Base-by-base conservation (phyloP, 2,113 vertebrate species). In the Pipra filicauda region DNA sequence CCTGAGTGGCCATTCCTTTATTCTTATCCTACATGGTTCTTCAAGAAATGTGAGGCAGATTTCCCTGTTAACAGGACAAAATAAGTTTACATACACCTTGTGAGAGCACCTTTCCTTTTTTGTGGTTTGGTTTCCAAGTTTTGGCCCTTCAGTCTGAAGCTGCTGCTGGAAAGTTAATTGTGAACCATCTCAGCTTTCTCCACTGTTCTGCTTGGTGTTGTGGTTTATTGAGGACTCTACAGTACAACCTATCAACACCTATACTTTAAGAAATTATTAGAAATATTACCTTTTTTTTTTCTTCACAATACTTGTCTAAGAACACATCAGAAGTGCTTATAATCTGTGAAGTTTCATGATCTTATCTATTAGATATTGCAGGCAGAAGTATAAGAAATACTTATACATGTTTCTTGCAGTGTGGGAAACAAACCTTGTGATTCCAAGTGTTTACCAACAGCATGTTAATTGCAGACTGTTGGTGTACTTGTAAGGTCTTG, bases 391-490 rank as follows among this genome's bases (percentile, higher is more conserved):
- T 37, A 49, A 89, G 39, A 73, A 88, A 58, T 27, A 44, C 4
- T 64, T 77, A 17, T 8, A 35, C 15, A 21, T n/a, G 12, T 82
- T 85, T 82, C 10, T 46, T 87, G 28, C 30, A 65, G 15, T 44
- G 21, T 35, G 31, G 91, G 35, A 77, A 62, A 88, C 52, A 62
- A 91, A 89, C 65, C 26, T 54, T 77, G 23, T 69, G 21, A 65
- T 82, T 93, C 41, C 52, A 66, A 64, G 31, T 89, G 11, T 93
- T 93, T 96, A 89, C 71, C 59, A 95, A 91, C 78, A 88, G 15
- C 46, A 67, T 55, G 62, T 85, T 88, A 89, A 93, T 91, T 93
- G 51, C 46, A 85, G 51, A 24, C 62, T 83, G 71, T 88, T 88
- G 67, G 75, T 74, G 33, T 85, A 58, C 73, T 92, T 91, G 49